Evolutionary conservation across 2,113 vertebrate species (phyloP).

Genomic region (Macrotis lagotis): DNA sequence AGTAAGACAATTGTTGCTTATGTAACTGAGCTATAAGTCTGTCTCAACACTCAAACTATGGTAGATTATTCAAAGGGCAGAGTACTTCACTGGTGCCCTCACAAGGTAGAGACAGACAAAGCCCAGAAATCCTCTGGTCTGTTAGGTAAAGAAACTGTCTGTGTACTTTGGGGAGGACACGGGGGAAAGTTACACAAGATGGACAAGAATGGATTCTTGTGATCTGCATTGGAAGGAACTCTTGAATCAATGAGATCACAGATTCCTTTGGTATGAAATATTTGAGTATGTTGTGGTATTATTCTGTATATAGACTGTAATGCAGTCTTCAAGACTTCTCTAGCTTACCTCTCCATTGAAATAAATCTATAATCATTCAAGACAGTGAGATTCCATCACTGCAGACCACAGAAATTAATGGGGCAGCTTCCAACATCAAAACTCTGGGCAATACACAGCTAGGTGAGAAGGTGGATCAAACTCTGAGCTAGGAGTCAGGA

Average conservation of each 20-base stretch:
- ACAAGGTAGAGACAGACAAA: too few relatives aligned
- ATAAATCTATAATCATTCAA: neutral
- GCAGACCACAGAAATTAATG: neutral
- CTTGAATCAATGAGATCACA: neutral
- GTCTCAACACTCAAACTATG: neutral
- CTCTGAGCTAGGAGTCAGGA: neutral
- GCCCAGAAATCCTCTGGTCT: too few relatives aligned
- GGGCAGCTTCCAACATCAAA: neutral
- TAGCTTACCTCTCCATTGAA: too few relatives aligned
- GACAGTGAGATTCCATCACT: neutral
- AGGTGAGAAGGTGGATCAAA: neutral
- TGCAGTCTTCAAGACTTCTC: neutral
- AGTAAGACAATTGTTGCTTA: neutral
- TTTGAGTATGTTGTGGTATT: neutral
- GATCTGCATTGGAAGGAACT: neutral
- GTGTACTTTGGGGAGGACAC: neutral
- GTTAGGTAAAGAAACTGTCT: too few relatives aligned
- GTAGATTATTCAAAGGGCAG: too few relatives aligned
- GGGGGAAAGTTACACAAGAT: neutral
- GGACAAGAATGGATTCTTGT: neutral
- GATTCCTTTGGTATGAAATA: neutral
- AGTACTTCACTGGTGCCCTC: too few relatives aligned
- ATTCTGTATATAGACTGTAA: neutral
- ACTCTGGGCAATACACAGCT: neutral
- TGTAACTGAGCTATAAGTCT: neutral